A percentile compares a stretch with the other conserved stretches of the same genome.
Conservation (phyloP, 1,140 invertebrate species). For the Leptinotarsa lineolata region DNA sequence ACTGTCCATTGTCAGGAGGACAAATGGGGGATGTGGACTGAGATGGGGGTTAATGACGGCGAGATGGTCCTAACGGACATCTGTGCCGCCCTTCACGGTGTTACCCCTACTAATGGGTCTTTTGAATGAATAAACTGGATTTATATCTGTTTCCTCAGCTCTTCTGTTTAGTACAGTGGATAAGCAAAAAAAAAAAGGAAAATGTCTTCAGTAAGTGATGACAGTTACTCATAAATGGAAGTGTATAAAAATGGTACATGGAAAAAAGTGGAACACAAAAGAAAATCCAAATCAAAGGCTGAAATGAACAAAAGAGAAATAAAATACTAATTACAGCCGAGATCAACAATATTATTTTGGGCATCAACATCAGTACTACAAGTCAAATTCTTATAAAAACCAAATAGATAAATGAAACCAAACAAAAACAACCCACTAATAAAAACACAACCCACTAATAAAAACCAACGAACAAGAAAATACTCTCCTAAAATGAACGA, state of each 20-base stretch:
- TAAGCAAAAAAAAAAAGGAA: neutral
- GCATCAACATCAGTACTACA: neutral
- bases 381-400: neutral
- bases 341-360: neutral
- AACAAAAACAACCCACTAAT: no score
- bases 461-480: no score
- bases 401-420: neutral
- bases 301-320: neutral
- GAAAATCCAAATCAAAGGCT: conserved; percentile 6
- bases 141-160: neutral
- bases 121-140: no score
- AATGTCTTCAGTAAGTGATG: conserved; percentile 13
- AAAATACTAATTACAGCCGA: neutral
- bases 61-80: no score
- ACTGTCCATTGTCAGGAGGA: no score
- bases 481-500: neutral
- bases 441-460: neutral
- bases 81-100: no score
- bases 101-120: no score
- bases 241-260: conserved; percentile 10
- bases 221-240: conserved; percentile 1
- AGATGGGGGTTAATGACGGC: no score
- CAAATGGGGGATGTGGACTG: no score
- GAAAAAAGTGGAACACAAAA: conserved; percentile 1
- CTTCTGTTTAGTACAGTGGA: neutral